Conservation (phyloP, 2,113 vertebrate genomes). For the Cathartes aura region DNA sequence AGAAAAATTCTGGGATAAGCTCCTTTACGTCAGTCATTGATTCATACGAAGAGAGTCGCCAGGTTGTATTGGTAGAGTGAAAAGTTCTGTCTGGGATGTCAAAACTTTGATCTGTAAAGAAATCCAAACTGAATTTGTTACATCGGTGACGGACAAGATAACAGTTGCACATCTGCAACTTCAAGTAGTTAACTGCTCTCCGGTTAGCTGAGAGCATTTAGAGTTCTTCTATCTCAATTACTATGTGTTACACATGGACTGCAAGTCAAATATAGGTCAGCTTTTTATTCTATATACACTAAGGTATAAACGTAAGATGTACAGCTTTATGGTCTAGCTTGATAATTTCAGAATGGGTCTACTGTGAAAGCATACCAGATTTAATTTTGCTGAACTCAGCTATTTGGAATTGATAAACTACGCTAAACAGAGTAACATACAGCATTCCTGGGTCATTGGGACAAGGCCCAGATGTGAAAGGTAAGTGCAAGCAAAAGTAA, state of each 20-base stretch:
- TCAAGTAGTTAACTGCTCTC: background rate
- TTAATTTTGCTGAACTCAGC: background rate
- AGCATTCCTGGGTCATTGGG: background rate
- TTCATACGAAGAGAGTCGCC: conserved; percentile 96
- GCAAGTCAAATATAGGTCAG: background rate
- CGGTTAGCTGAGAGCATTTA: background rate
- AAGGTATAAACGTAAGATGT: background rate
- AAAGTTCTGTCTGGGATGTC: conserved; percentile 99
- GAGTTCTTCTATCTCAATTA: background rate
- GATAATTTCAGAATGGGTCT: background rate
- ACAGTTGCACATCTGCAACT: background rate
- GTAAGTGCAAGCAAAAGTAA: background rate
- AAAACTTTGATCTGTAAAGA: conserved; percentile 95
- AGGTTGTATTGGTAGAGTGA: conserved; percentile 97
- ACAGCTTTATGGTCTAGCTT: background rate
- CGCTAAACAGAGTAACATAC: background rate
- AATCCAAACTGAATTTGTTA: conserved; percentile 59
- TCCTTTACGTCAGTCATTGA: conserved; percentile 99
- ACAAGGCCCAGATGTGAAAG: background rate
- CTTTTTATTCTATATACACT: background rate
- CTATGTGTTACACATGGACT: background rate
- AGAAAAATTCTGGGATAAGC: conserved; percentile 98
- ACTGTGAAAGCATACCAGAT: background rate
- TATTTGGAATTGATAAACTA: background rate
- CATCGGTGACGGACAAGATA: background rate